phyloP scores from a whole-genome alignment of 2,888 invertebrate species.

The Galeruca laticollis region DNA sequence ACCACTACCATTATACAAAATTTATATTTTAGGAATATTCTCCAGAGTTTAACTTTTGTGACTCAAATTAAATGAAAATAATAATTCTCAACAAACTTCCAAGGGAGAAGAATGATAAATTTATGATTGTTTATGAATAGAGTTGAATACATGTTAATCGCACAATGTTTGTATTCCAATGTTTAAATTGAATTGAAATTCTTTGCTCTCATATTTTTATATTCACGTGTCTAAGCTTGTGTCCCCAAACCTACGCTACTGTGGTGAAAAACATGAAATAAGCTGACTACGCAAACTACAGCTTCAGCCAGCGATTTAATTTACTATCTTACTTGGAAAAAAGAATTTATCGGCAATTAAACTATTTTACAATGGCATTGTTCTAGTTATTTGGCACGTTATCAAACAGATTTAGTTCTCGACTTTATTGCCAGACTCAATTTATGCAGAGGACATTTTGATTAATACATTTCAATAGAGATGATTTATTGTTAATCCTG shows the following conservation, averaged over 20 bases:
- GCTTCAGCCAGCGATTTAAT: conserved; percentile 23
- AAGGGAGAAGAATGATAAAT: too few relatives aligned
- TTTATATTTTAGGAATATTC: too few relatives aligned
- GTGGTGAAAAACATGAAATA: conserved; percentile 4
- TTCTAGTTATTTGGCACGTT: conserved; percentile 45
- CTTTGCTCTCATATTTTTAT: background rate
- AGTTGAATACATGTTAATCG: too few relatives aligned
- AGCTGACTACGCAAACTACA: background rate
- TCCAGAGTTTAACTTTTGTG: too few relatives aligned
- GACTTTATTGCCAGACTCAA: conserved; percentile 28
- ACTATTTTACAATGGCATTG: conserved; percentile 47
- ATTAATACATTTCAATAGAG: conserved; percentile 31
- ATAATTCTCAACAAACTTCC: too few relatives aligned
- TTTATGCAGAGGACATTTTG: conserved; percentile 36
- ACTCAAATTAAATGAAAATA: too few relatives aligned
- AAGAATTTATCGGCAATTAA: conserved; percentile 51
- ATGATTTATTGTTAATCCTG: conserved; percentile 27
- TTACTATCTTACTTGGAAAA: conserved; percentile 31
- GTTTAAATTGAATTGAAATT: too few relatives aligned
- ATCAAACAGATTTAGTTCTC: conserved; percentile 39
- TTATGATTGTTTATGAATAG: too few relatives aligned
- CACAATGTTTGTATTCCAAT: too few relatives aligned
- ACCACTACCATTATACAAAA: too few relatives aligned
- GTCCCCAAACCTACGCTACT: background rate
- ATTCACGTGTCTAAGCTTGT: background rate